These are phyloP conservation scores for Eupithecia subfuscata DNA, from an alignment of 2,888 invertebrate genomes.

Conservation along the genomic window DNA sequence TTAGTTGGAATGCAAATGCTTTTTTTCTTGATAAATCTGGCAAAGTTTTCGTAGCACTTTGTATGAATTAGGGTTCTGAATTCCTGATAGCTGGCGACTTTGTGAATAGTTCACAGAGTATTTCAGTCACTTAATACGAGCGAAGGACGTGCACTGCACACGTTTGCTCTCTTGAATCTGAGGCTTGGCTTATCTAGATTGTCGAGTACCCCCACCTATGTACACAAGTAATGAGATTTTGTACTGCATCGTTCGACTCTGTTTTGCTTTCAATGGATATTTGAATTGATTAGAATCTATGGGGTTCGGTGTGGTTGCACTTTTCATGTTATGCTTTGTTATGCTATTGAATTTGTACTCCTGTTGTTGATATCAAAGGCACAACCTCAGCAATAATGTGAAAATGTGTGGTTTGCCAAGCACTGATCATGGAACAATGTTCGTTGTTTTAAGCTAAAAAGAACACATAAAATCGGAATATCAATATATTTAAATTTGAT, in stretches of 20 bases:
- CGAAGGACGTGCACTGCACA: constrained; percentile 46
- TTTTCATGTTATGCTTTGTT: constrained; percentile 17
- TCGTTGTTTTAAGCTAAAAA: not conserved
- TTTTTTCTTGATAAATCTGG: not conserved
- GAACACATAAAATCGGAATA: constrained; percentile 9
- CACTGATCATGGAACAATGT: not conserved
- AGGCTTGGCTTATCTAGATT: constrained; percentile 59
- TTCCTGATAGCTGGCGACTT: constrained; percentile 52
- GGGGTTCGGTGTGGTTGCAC: constrained; percentile 21
- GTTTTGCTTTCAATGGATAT: constrained; percentile 38
- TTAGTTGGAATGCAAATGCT: not conserved
- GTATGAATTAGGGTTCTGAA: constrained; percentile 51
- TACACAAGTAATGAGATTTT: constrained; percentile 58
- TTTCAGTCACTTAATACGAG: constrained; percentile 53
- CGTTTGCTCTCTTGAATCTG: constrained; percentile 54
- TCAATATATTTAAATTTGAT: constrained; percentile 48
- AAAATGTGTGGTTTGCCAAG: not conserved
- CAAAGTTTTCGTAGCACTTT: constrained; percentile 22
- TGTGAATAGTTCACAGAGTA: constrained; percentile 55
- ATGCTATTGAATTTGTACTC: not conserved
- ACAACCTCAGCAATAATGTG: not conserved
- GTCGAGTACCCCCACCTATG: constrained; percentile 48
- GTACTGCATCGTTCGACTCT: constrained; percentile 42
- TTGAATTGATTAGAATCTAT: constrained; percentile 37
- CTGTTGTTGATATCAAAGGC: not conserved